Evolutionary conservation across 1,140 invertebrate genomes (phyloP).

Genomic region (Drosophila pseudoobscura): DNA sequence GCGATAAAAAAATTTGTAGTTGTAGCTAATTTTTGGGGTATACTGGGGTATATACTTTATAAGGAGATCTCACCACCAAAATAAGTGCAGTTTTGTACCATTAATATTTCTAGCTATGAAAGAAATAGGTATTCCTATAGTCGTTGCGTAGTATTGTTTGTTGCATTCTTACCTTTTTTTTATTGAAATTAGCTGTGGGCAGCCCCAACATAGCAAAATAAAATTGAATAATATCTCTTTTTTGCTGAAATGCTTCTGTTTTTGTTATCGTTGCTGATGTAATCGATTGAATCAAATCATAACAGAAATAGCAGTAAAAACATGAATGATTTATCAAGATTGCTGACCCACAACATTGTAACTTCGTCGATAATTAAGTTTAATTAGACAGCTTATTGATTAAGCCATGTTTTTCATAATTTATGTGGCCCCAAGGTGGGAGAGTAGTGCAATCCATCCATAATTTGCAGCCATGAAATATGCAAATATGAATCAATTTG

Average conservation of each 20-base stretch:
- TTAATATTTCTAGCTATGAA: too few relatives aligned
- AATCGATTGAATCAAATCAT: conserved; percentile 37
- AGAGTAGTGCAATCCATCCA: conserved; percentile 12
- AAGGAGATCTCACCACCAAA: too few relatives aligned
- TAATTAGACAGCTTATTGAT: conserved; percentile 59
- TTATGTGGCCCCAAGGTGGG: conserved; percentile 17
- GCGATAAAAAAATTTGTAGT: conserved; percentile 38
- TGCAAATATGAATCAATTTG: conserved; percentile 4
- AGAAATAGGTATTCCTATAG: too few relatives aligned
- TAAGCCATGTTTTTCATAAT: conserved; percentile 15
- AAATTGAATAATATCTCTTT: conserved; percentile 50
- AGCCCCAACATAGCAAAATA: conserved; percentile 28
- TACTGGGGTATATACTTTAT: too few relatives aligned
- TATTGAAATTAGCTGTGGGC: conserved; percentile 38
- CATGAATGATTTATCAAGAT: conserved; percentile 29
- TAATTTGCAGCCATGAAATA: conserved; percentile 29
- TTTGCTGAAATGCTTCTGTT: conserved; percentile 2
- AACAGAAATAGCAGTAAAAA: conserved; percentile 18
- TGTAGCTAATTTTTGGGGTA: conserved; percentile 16
- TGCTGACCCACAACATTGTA: conserved; percentile 23
- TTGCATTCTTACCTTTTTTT: conserved; percentile 17
- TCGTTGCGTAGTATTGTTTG: neutral
- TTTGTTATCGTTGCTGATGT: conserved; percentile 39
- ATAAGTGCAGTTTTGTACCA: too few relatives aligned
- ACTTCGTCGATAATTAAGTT: conserved; percentile 58